Percentiles rank a stretch among this genome's conserved stretches.
phyloP scores from a whole-genome alignment of 2,113 vertebrate species.

The Phasianus colchicus region DNA sequence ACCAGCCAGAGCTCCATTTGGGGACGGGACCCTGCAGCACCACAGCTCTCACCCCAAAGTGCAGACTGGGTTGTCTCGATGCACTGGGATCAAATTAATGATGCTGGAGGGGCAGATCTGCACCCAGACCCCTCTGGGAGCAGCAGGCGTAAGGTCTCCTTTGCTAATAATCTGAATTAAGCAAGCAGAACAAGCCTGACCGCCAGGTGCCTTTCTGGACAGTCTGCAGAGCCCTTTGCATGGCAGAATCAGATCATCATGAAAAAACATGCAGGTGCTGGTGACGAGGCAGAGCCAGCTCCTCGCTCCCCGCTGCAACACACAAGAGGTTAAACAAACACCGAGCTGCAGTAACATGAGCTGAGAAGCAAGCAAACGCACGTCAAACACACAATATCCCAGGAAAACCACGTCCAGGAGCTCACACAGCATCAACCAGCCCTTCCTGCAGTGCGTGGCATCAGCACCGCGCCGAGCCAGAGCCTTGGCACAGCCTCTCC shows the following conservation, averaged over 20 bases:
- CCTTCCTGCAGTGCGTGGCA: background rate
- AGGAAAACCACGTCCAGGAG: background rate
- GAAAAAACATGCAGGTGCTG: background rate
- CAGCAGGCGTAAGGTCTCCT: background rate
- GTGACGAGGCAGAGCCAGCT: background rate
- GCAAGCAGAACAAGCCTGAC: background rate
- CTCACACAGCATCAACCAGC: background rate
- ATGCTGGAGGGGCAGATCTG: background rate
- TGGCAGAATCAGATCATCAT: background rate
- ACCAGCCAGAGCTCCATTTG: background rate
- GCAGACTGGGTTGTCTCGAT: background rate
- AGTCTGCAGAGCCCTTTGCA: background rate
- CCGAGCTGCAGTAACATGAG: background rate
- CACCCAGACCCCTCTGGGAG: background rate
- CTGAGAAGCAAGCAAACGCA: background rate
- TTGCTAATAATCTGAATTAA: fast-evolving
- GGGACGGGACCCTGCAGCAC: background rate
- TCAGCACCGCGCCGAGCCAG: background rate
- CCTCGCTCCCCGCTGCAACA: background rate
- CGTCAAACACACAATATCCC: background rate
- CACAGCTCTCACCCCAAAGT: background rate
- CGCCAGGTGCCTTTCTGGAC: background rate
- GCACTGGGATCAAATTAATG: background rate
- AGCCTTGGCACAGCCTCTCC: background rate
- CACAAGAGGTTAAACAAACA: background rate